These are phyloP conservation scores for Neuroterus valhalla DNA, from an alignment of 1,140 invertebrate species.

Conservation along the genomic window DNA sequence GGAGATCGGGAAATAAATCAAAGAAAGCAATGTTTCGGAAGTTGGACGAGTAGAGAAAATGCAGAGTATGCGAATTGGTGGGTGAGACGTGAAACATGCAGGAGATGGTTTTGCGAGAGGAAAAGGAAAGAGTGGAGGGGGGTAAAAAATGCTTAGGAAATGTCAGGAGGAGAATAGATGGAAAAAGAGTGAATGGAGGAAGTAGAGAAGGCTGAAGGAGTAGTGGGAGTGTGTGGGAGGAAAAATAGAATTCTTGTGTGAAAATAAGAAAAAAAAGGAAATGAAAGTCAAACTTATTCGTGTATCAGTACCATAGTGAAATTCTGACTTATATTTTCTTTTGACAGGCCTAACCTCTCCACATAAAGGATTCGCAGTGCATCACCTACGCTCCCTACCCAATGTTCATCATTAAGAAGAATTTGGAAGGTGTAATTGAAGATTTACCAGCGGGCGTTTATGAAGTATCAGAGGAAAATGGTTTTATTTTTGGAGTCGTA, in stretches of 20 bases:
- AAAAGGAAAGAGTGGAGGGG: background rate
- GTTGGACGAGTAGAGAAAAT: conserved; percentile 16
- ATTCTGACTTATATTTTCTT: too few relatives aligned
- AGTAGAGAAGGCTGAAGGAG: conserved; percentile 30
- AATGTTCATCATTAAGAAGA: too few relatives aligned
- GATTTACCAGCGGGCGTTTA: too few relatives aligned
- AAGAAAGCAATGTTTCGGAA: too few relatives aligned
- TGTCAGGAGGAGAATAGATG: conserved; percentile 38
- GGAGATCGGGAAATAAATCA: too few relatives aligned
- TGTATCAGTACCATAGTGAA: too few relatives aligned
- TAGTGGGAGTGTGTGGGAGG: conserved; percentile 30
- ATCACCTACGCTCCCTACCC: too few relatives aligned
- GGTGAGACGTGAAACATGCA: conserved; percentile 24
- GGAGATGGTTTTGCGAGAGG: conserved; percentile 23
- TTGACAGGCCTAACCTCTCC: too few relatives aligned
- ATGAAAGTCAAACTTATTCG: background rate
- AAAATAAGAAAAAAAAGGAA: conserved; percentile 1
- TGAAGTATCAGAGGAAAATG: too few relatives aligned
- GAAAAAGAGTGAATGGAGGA: conserved; percentile 44
- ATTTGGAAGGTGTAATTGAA: too few relatives aligned
- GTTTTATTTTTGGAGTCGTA: too few relatives aligned
- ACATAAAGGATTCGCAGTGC: too few relatives aligned
- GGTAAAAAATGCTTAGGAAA: conserved; percentile 30
- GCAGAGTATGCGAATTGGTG: conserved; percentile 8
- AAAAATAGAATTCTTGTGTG: background rate